Evolutionary conservation across 2,797 vertebrate genomes (phyloP), one percentile per base, ranked within the genome.

Genomic region (Muraenolepis orangiensis): DNA sequence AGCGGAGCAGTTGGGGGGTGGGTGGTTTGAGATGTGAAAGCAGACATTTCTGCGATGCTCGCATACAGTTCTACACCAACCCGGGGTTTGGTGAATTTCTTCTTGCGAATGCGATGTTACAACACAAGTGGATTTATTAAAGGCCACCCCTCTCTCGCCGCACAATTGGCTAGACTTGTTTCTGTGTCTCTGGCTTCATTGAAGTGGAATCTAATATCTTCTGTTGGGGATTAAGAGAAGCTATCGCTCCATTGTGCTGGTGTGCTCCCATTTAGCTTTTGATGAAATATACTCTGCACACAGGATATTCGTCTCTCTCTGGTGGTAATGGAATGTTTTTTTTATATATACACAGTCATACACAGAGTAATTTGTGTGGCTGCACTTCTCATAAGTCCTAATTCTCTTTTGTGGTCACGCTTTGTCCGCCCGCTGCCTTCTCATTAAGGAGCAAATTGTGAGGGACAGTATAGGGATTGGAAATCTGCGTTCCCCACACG

Each of bases 311-410:
- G 74, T 90, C 81, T 82, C 81, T 82, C 79, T 81, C 81, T 77
- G 70, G 69, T 69, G 66, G 78, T 89, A 89, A 91, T 91, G 83
- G 78, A 87, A 87, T 91, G 82, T 70, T 88, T 87, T 89, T 87
- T 87, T 88, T 87, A 80, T 83, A 76, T 78, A 64, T 26, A 64
- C n/a, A n/a, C n/a, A n/a, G n/a, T n/a, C n/a, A n/a, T 64, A 23
- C n/a, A 26, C 57, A 26, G n/a, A 64, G 38, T 82, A 78, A 88
- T 85, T 88, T 87, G 81, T 80, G 78, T 82, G 76, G 71, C 80
- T 78, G 70, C 76, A 70, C 77, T 79, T 85, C 74, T 81, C 51
- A 29, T 78, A 75, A 84, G 74, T 86, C 83, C 74, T 81, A 72
- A 67, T 72, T 82, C 79, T 76, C 32, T 66, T 85, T 75, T 76